Evolutionary conservation across 2,797 vertebrate genomes (phyloP).

Genomic region (Strix occidentalis): DNA sequence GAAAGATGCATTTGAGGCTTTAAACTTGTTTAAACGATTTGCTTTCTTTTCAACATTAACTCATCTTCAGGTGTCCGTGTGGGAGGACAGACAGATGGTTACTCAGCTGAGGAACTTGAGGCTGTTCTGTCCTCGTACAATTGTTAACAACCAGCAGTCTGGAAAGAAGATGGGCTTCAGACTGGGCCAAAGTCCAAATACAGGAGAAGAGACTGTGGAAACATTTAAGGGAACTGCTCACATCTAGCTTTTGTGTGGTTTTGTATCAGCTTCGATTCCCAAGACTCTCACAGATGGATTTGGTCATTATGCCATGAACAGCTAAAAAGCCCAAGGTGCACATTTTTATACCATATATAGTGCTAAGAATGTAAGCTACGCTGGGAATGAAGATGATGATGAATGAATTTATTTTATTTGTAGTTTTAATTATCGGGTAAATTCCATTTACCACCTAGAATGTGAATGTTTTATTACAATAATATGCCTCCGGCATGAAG

Average conservation of each 20-base stretch:
- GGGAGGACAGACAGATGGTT: slow-evolving; percentile 57
- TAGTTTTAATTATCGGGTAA: slow-evolving; percentile 56
- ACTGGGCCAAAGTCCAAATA: not conserved
- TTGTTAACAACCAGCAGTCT: not conserved
- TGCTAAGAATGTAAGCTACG: not conserved
- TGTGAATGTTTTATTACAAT: slow-evolving; percentile 38
- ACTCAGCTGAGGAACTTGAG: slow-evolving; percentile 32
- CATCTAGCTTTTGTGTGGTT: slow-evolving; percentile 22
- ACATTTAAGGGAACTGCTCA: not conserved
- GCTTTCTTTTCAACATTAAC: slow-evolving; percentile 20
- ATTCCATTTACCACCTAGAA: slow-evolving; percentile 59
- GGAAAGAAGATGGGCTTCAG: not conserved
- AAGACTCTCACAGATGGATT: slow-evolving; percentile 15
- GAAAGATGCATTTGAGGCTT: not conserved
- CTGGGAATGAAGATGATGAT: slow-evolving; percentile 15
- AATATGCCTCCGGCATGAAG: not conserved
- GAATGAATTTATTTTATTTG: slow-evolving; percentile 51
- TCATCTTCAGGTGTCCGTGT: slow-evolving; percentile 57
- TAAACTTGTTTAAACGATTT: not conserved
- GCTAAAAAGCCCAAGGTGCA: slow-evolving; percentile 36
- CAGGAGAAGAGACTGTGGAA: not conserved
- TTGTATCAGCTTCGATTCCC: slow-evolving; percentile 18
- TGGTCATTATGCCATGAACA: not conserved
- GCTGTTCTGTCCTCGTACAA: not conserved
- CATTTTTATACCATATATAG: slow-evolving; percentile 51